These are phyloP conservation scores for Anoplophora glabripennis DNA, from an alignment of 1,140 invertebrate species.

Conservation along the genomic window DNA sequence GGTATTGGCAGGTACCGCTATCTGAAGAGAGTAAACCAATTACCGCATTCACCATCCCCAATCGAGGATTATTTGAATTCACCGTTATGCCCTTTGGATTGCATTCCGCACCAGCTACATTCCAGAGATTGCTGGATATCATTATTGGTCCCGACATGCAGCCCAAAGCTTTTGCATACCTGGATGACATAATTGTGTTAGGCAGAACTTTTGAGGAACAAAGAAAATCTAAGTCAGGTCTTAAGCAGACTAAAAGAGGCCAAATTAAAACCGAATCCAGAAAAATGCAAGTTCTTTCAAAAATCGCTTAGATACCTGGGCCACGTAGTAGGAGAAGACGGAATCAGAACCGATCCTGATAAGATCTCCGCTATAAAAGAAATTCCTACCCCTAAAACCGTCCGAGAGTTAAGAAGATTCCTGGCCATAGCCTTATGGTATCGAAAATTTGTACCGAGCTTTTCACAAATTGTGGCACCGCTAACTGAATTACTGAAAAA, in stretches of 20 bases:
- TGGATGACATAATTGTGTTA: conserved; percentile 44
- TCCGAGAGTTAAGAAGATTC: conserved; percentile 34
- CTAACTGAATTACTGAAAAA: conserved; percentile 35
- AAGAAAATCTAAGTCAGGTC: neutral
- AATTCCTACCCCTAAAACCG: conserved; percentile 32
- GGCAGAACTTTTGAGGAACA: conserved; percentile 21
- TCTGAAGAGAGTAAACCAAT: conserved; percentile 34
- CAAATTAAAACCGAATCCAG: neutral
- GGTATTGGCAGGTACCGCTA: conserved; percentile 43
- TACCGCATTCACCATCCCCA: conserved; percentile 50
- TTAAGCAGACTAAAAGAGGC: neutral
- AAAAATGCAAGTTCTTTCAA: conserved; percentile 6
- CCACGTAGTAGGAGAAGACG: conserved; percentile 2
- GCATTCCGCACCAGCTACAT: conserved; percentile 42
- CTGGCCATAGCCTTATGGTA: conserved; percentile 11
- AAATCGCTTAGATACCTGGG: neutral
- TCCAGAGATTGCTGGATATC: conserved; percentile 45
- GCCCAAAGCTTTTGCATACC: conserved; percentile 30
- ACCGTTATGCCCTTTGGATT: conserved; percentile 50
- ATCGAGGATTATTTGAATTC: conserved; percentile 48
- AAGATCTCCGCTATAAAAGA: conserved; percentile 28
- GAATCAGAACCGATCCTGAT: conserved; percentile 16
- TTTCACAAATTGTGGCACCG: conserved; percentile 37
- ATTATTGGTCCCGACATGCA: conserved; percentile 25
- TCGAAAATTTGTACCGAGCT: conserved; percentile 25